Conservation (phyloP, 2,888 invertebrate genomes). For the Stenodema calcarata region DNA sequence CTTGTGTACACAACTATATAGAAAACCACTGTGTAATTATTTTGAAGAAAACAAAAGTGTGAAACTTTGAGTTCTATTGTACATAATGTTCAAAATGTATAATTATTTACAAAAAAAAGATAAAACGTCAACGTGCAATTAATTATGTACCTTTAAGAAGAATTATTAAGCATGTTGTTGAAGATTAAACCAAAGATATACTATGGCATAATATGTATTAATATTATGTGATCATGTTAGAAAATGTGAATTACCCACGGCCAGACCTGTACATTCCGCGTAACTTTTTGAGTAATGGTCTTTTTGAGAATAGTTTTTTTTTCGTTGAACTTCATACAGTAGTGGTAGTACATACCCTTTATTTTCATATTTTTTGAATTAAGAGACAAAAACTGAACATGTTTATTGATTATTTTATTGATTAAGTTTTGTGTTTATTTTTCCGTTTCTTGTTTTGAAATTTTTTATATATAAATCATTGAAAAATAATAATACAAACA, state of each 20-base stretch:
- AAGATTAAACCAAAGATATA: slow-evolving; percentile 39
- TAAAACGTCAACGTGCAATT: slow-evolving; percentile 44
- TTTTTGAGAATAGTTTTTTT: neutral
- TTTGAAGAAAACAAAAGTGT: neutral
- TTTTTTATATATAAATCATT: neutral
- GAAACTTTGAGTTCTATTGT: slow-evolving; percentile 14
- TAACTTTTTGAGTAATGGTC: neutral
- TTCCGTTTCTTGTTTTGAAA: neutral
- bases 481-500: neutral
- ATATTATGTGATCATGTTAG: slow-evolving; percentile 34
- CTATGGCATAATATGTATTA: slow-evolving; percentile 1
- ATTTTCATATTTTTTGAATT: neutral
- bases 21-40: slow-evolving; percentile 18
- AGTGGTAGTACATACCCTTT: neutral
- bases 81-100: slow-evolving; percentile 18
- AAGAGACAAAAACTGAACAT: neutral
- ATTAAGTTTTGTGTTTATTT: neutral
- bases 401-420: neutral
- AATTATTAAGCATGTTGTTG: slow-evolving; percentile 19
- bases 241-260: slow-evolving; percentile 3
- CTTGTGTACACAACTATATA: slow-evolving; percentile 15
- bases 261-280: slow-evolving; percentile 31
- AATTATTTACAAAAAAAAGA: slow-evolving; percentile 1
- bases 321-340: neutral
- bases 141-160: slow-evolving; percentile 40